A percentile compares a stretch with the other conserved stretches of the same genome.
phyloP scores from a whole-genome alignment of 2,113 vertebrate species.

The Onychorhynchus coronatus region DNA sequence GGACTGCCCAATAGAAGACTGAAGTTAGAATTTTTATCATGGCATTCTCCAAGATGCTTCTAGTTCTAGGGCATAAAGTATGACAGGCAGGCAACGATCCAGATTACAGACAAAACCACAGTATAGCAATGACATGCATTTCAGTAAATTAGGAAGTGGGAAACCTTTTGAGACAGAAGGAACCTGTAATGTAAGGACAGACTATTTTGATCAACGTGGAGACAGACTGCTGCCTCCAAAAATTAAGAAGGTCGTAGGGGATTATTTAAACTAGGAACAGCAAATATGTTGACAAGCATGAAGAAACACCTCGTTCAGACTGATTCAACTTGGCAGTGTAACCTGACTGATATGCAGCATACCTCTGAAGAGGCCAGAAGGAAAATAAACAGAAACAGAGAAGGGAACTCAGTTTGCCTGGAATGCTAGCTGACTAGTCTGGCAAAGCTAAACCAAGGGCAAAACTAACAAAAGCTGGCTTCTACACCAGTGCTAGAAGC shows the following conservation, averaged over 20 bases:
- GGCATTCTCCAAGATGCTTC: background rate
- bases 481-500: background rate
- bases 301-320: background rate
- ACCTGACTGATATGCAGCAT: background rate
- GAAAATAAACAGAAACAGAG: background rate
- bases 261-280: background rate
- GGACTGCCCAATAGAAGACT: background rate
- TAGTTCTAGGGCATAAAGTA: background rate
- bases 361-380: background rate
- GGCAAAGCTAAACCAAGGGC: background rate
- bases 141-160: background rate
- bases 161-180: background rate
- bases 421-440: background rate
- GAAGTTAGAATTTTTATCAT: background rate
- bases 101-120: background rate
- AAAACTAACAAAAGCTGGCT: background rate
- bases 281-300: background rate
- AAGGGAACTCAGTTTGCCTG: background rate
- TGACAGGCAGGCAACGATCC: background rate
- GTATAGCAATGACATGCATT: background rate
- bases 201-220: background rate
- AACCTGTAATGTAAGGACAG: background rate
- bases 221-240: background rate
- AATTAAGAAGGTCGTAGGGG: background rate
- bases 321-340: background rate